These are phyloP conservation scores for Petrocephalus microphthalmus DNA, from an alignment of 2,113 vertebrate genomes.

Conservation along the genomic window DNA sequence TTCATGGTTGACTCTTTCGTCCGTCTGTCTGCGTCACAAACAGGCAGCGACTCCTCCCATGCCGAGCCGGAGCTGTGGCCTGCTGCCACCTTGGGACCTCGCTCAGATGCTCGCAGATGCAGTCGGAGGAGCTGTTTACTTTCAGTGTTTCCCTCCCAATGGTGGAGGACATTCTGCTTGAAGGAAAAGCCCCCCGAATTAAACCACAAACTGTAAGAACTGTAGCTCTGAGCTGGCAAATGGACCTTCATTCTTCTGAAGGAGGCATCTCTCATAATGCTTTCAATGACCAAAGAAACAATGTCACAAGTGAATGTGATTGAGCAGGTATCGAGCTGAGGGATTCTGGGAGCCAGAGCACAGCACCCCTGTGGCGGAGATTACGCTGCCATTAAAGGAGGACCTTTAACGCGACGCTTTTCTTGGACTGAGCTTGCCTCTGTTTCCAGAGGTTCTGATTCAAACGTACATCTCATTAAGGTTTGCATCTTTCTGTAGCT, in stretches of 20 bases:
- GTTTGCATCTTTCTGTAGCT: slow-evolving; percentile 81
- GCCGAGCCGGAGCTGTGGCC: slow-evolving; percentile 53
- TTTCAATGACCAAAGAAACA: slow-evolving; percentile 97
- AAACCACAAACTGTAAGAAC: background rate
- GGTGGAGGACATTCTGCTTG: slow-evolving; percentile 45
- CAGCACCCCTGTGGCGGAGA: slow-evolving; percentile 34
- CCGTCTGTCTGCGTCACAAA: slow-evolving; percentile 65
- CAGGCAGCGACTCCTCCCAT: slow-evolving; percentile 58
- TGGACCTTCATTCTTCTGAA: slow-evolving; percentile 63
- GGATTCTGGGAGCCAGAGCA: slow-evolving; percentile 47
- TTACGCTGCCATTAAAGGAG: slow-evolving; percentile 42
- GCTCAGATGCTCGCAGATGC: slow-evolving; percentile 38
- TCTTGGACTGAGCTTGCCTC: slow-evolving; percentile 77
- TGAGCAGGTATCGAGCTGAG: slow-evolving; percentile 44
- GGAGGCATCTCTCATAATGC: slow-evolving; percentile 79
- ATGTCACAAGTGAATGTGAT: slow-evolving; percentile 59
- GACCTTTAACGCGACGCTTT: slow-evolving; percentile 70
- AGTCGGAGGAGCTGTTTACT: slow-evolving; percentile 39
- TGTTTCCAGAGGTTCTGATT: slow-evolving; percentile 66
- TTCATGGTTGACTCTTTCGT: slow-evolving; percentile 64
- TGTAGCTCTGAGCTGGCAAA: slow-evolving; percentile 47
- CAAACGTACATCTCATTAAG: slow-evolving; percentile 51
- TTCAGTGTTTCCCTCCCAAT: slow-evolving; percentile 27
- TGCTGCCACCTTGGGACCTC: slow-evolving; percentile 20
- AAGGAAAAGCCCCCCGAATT: slow-evolving; percentile 29